Base-by-base conservation (phyloP, 2,797 vertebrate species). In the Phaenicophaeus curvirostris region DNA sequence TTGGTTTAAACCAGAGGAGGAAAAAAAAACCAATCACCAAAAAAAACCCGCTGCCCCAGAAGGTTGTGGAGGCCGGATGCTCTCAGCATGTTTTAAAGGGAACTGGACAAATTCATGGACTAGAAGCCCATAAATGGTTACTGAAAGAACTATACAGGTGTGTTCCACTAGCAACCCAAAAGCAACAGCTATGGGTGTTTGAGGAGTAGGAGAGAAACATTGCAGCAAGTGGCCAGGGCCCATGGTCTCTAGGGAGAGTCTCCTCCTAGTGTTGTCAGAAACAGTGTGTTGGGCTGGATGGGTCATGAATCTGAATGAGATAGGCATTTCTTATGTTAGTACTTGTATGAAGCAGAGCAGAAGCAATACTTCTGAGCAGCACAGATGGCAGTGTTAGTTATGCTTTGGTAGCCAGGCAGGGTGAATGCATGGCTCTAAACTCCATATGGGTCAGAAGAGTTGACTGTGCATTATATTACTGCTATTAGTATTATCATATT, bases 231-330 rank as follows among this genome's bases (percentile, higher is more conserved):
- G 16, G 28, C 48, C 39, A 76, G 24, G 25, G n/a, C 42, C 63
- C 35, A 12, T 3, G 1, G 2, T n/a, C 24, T 46, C 21, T 72
- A 50, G 57, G 1, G 2, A 12, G 44, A n/a, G 30, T 65, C 37
- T 69, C 15, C 33, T 65, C 14, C 30, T 66, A 4, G 7, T 62
- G n/a, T 69, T 91, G 5, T 71, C 2, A 1, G 39, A 44, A 84
- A 6, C n/a, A 15, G 12, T 0, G 0, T 61, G 12, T 11, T 75
- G 35, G 42, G 33, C 24, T 81, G 31, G 16, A 11, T 54, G 44
- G 53, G 16, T 88, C 65, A 27, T 0, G 0, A 44, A 33, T 46
- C 41, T 4, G 5, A 3, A 8, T 0, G 1, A 67, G 25, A 2
- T 75, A 42, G 57, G 15, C 27, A 8, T 71, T 88, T 67, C 35